phyloP scores from a whole-genome alignment of 1,140 invertebrate genomes.

The Cydia strobilella region DNA sequence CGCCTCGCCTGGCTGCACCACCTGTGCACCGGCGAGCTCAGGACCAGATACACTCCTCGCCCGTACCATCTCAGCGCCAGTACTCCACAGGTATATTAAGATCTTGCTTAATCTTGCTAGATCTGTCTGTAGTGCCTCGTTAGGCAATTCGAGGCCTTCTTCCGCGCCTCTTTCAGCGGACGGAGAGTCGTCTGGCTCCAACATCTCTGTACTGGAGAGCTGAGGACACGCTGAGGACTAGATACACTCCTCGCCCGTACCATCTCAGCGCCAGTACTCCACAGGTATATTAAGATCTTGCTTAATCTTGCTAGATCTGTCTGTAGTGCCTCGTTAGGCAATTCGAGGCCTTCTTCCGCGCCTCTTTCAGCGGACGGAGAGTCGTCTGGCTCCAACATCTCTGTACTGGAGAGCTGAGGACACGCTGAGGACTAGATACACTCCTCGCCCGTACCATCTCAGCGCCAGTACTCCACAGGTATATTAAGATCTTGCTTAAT shows the following conservation, averaged over 20 bases:
- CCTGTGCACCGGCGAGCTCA: too few relatives aligned
- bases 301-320: too few relatives aligned
- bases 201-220: slow-evolving; percentile 91
- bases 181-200: slow-evolving; percentile 99
- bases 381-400: slow-evolving; percentile 98
- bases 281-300: too few relatives aligned
- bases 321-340: too few relatives aligned
- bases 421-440: slow-evolving; percentile 73
- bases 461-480: slow-evolving; percentile 98
- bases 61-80: too few relatives aligned
- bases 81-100: too few relatives aligned
- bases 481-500: slow-evolving; percentile 49
- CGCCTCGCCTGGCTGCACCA: too few relatives aligned
- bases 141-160: too few relatives aligned
- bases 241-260: slow-evolving; percentile 84
- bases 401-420: slow-evolving; percentile 88
- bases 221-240: slow-evolving; percentile 68
- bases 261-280: slow-evolving; percentile 96
- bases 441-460: slow-evolving; percentile 88
- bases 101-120: too few relatives aligned
- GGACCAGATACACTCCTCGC: too few relatives aligned
- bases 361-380: slow-evolving; percentile 94
- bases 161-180: slow-evolving; percentile 93
- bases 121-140: too few relatives aligned
- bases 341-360: slow-evolving; percentile 97